Percentiles rank a stretch among this genome's conserved stretches.
Evolutionary conservation across 2,888 invertebrate genomes (phyloP).

Genomic region (Melanchra persicariae): DNA sequence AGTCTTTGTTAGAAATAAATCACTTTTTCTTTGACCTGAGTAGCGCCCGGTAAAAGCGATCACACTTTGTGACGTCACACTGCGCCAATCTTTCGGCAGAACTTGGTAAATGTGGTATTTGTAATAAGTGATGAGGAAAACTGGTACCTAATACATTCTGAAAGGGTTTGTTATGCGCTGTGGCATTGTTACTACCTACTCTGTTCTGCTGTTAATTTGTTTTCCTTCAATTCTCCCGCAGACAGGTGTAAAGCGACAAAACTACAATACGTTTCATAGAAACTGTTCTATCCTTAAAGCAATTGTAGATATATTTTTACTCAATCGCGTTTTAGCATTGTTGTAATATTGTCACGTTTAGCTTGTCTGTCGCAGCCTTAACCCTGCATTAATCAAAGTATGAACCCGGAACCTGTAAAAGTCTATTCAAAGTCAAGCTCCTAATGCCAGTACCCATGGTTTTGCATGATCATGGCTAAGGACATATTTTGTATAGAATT

Average conservation of each 20-base stretch:
- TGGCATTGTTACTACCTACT: neutral
- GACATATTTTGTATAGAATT: neutral
- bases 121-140: constrained; percentile 17
- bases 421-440: neutral
- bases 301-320: neutral
- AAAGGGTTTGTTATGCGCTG: neutral
- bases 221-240: neutral
- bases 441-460: neutral
- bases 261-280: no score
- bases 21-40: neutral
- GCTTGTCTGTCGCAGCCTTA: neutral
- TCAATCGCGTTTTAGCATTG: neutral
- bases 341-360: neutral
- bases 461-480: neutral
- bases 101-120: neutral
- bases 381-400: neutral
- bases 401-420: neutral
- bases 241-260: neutral
- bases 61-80: constrained; percentile 8
- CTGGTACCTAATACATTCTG: no score
- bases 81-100: constrained; percentile 22
- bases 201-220: neutral
- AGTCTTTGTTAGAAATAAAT: neutral
- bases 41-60: constrained; percentile 1
- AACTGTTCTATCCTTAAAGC: neutral